phyloP scores from a whole-genome alignment of 2,113 vertebrate species.

The Acanthisitta chloris region DNA sequence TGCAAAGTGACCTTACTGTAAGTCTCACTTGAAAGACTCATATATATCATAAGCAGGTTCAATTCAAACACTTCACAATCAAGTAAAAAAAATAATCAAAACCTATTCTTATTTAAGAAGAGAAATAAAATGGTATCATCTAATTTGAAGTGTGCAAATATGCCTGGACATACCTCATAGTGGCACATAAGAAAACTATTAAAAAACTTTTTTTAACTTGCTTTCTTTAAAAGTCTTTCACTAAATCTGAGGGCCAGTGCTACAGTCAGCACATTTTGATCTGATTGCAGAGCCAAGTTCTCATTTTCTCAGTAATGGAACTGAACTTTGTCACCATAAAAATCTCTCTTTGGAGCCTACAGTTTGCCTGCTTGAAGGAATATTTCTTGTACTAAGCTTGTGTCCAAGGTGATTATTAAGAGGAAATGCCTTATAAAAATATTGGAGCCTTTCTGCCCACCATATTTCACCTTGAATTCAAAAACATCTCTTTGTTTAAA shows the following conservation, averaged over 20 bases:
- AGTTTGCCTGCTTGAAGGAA: neutral
- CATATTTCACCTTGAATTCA: neutral
- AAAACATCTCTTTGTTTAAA: neutral
- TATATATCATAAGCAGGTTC: neutral
- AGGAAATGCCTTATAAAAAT: neutral
- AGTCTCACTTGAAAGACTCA: neutral
- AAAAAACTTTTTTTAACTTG: neutral
- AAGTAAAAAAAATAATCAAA: neutral
- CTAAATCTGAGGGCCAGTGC: neutral
- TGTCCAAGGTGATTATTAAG: neutral
- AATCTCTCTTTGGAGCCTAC: neutral
- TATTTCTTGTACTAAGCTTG: neutral
- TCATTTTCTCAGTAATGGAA: neutral
- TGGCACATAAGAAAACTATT: neutral
- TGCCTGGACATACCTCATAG: neutral
- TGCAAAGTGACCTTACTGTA: neutral
- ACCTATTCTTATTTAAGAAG: neutral
- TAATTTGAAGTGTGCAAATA: neutral
- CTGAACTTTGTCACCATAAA: neutral
- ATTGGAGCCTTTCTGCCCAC: neutral
- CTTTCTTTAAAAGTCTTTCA: neutral
- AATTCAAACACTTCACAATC: neutral
- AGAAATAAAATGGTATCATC: neutral
- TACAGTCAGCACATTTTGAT: neutral
- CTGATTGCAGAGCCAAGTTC: neutral